phyloP scores from a whole-genome alignment of 2,113 vertebrate genomes.

The Pagrus major region DNA sequence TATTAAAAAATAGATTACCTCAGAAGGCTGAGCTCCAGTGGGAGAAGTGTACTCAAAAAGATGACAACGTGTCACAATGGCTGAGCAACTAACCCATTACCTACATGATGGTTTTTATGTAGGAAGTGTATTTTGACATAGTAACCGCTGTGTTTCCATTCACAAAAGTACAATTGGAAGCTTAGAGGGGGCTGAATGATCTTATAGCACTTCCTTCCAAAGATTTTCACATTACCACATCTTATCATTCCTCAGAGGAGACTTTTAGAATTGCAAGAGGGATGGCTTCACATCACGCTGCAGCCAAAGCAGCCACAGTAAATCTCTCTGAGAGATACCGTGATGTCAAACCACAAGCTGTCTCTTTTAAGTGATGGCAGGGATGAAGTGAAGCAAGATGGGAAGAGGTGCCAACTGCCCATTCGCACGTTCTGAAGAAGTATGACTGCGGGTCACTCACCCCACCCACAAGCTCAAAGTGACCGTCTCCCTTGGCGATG shows the following conservation, averaged over 20 bases:
- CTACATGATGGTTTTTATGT: constrained; percentile 48
- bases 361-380: constrained; percentile 56
- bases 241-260: constrained; percentile 35
- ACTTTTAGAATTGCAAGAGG: constrained; percentile 33
- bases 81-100: constrained; percentile 56
- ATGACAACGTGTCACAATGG: constrained; percentile 66
- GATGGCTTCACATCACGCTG: constrained; percentile 21
- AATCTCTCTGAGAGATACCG: constrained; percentile 46
- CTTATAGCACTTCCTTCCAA: constrained; percentile 28
- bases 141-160: constrained; percentile 41
- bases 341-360: constrained; percentile 55
- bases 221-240: constrained; percentile 22
- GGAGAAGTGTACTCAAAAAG: constrained; percentile 44
- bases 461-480: constrained; percentile 94
- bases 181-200: constrained; percentile 36
- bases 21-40: constrained; percentile 37
- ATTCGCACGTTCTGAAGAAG: constrained; percentile 62
- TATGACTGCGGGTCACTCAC: constrained; percentile 83
- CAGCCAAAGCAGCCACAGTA: constrained; percentile 36
- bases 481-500: constrained; percentile 86
- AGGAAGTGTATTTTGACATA: constrained; percentile 49
- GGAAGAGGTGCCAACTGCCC: constrained; percentile 63
- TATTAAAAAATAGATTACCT: constrained; percentile 61
- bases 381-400: constrained; percentile 42
- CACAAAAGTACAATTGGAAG: constrained; percentile 52